phyloP scores from a whole-genome alignment of 2,888 invertebrate genomes.

The Drosophila quinaria region DNA sequence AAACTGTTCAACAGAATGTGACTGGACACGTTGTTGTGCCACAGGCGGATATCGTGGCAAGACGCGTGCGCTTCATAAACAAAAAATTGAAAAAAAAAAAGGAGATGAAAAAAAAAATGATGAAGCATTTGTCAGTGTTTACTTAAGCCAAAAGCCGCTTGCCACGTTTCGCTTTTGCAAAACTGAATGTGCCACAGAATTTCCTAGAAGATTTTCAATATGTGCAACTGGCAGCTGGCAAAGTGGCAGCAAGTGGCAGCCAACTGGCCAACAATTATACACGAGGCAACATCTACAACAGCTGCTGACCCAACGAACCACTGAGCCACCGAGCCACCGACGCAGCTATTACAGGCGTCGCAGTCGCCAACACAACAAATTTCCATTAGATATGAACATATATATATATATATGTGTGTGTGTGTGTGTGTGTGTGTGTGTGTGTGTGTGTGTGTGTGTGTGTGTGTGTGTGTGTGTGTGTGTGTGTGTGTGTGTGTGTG shows the following conservation, averaged over 20 bases:
- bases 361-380: slow-evolving; percentile 31
- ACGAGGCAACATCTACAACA: slow-evolving; percentile 7
- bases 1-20: slow-evolving; percentile 33
- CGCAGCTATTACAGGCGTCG: slow-evolving; percentile 13
- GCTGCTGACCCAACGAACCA: slow-evolving; percentile 25
- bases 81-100: neutral
- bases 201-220: slow-evolving; percentile 60
- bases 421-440: slow-evolving; percentile 33
- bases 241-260: slow-evolving; percentile 31
- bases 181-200: slow-evolving; percentile 42
- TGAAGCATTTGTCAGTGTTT: slow-evolving; percentile 30
- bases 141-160: slow-evolving; percentile 37
- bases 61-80: slow-evolving; percentile 34
- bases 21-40: slow-evolving; percentile 15
- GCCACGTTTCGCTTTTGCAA: slow-evolving; percentile 46
- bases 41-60: slow-evolving; percentile 29
- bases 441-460: slow-evolving; percentile 22
- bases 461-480: slow-evolving; percentile 25
- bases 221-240: slow-evolving; percentile 52
- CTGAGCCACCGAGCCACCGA: slow-evolving; percentile 5
- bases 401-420: slow-evolving; percentile 13
- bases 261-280: slow-evolving; percentile 34
- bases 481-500: slow-evolving; percentile 26
- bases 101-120: neutral
- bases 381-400: slow-evolving; percentile 55